These are phyloP conservation scores for Podarcis siculus DNA, from an alignment of 2,797 vertebrate genomes.

Conservation along the genomic window DNA sequence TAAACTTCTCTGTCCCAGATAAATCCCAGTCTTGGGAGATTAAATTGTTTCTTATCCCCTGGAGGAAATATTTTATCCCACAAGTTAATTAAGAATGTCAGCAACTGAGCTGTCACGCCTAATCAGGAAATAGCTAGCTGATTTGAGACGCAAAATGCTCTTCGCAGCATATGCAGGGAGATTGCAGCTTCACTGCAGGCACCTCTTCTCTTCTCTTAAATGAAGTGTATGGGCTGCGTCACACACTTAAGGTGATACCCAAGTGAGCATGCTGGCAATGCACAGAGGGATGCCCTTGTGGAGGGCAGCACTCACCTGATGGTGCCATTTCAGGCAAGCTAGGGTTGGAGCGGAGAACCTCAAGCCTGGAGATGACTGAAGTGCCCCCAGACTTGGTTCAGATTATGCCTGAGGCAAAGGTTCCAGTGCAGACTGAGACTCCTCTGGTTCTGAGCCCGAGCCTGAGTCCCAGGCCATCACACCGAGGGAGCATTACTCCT, in stretches of 20 bases:
- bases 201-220: neutral
- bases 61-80: slow-evolving; percentile 31
- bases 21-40: slow-evolving; percentile 38
- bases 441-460: no score
- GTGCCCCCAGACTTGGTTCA: no score
- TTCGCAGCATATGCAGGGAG: slow-evolving; percentile 26
- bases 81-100: slow-evolving; percentile 25
- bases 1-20: slow-evolving; percentile 10
- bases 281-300: no score
- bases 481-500: no score
- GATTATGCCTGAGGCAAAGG: no score
- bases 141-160: slow-evolving; percentile 24
- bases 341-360: neutral
- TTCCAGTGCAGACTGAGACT: no score
- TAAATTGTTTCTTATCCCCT: slow-evolving; percentile 25
- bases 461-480: no score
- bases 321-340: no score
- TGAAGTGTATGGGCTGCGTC: neutral
- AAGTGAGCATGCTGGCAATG: neutral
- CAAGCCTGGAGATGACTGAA: neutral
- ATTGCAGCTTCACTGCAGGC: neutral
- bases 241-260: neutral
- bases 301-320: neutral
- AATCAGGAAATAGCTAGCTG: slow-evolving; percentile 31
- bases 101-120: slow-evolving; percentile 27